Base-by-base conservation (phyloP, 2,888 invertebrate genomes). In the Eupithecia tripunctaria region DNA sequence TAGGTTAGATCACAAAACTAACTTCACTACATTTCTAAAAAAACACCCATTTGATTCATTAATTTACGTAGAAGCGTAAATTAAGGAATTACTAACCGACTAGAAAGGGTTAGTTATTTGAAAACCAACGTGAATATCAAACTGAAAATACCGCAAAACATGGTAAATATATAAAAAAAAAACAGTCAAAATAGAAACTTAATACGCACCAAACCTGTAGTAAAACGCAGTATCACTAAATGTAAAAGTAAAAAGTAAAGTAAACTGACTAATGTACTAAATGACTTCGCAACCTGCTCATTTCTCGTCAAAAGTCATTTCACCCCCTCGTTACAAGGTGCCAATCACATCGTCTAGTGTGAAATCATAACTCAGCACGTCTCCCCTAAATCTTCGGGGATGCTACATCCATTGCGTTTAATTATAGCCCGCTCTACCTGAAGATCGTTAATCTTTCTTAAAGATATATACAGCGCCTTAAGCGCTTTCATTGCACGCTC, bases 391-490 rank as follows among this genome's bases (percentile, higher is more conserved):
- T 93, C 94, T 93, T 92, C 85, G 84, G 91, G 91, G 91, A 91
- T 89, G 91, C 87, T 86, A 91, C 91, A 92, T 93, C 92, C 88
- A 92, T 92, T 91, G 92, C 93, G 92, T 93, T 94, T 94, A 94
- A 94, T 94, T 94, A 94, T 91, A 90, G 86, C 89, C 86, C 90
- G 88, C 90, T 84, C 84, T 92, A 93, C 93, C 93, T 94, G 93
- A 86, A 88, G 89, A 90, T 93, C 94, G 94, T 94, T 94, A 94
- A 94, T 94, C 94, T 94, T 93, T 94, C 94, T 93, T 92, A 93
- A 93, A 93, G 93, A 94, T 90, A 92, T 93, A 94, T 91, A 91
- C 91, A 87, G 87, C 83, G 86, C 85, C 87, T 84, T 83, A 86
- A 85, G 85, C 87, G 84, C 85, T 86, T 89, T 87, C 87, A 85